Evolutionary conservation across 2,888 invertebrate species (phyloP), one percentile per base, ranked within the genome.

Genomic region (Amiota mariae): DNA sequence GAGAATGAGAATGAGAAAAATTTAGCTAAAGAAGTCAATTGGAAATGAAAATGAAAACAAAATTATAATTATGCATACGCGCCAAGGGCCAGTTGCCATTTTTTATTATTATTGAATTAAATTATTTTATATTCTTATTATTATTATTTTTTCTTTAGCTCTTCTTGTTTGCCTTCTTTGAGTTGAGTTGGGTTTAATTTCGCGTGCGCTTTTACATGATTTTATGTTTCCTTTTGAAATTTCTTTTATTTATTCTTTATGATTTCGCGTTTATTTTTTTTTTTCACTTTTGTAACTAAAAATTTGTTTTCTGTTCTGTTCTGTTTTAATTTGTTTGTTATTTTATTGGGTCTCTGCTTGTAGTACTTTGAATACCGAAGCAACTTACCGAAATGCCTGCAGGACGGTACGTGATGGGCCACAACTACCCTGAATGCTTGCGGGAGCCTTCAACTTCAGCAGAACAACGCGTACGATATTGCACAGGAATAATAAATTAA

Each of bases 381-480:
- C 56, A 77, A 85, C 85, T 90, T 89, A 93, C 93, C 94, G 93
- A 90, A 94, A 93, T 80, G 94, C 95, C 90, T 94, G 96, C 76
- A 94, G 91, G 76, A 94, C 94, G n/a, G 93, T 94, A 79, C 93
- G 92, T 54, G 94, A 94, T 13, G 93, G 93, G 72, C 92, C 91
- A 85, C 92, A 91, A 36, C 36, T 92, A 80, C 90, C 92, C 78
- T 92, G 93, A 1, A 95, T 94, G 71, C 93, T 93, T 67, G 90
- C 90, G n/a, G 90, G 90, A 56, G 94, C 95, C 80, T 95, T 93
- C 80, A 97, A 90, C 90, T 97, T 97, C 71, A 94, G 93, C 83
- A 96, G 92, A 76, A 97, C 92, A 72, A 97, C 97, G 79, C 97
- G 93, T 75, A 97, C 95, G 85, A 97, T 97, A 91, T 97, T 97